phyloP scores from a whole-genome alignment of 2,888 invertebrate species.

The Deroplatys truncata region DNA sequence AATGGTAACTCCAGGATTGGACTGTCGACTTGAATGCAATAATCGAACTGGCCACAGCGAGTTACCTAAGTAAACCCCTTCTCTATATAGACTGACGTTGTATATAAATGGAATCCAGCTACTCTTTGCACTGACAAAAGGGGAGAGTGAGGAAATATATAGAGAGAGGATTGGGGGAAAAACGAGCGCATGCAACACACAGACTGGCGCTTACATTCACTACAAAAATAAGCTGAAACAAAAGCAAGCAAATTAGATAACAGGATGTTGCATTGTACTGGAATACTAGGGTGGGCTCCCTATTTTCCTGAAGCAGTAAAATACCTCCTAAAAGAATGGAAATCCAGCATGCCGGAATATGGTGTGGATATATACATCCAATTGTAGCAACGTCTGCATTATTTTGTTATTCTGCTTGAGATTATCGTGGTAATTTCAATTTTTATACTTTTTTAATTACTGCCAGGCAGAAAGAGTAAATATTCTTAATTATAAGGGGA shows the following conservation, averaged over 20 bases:
- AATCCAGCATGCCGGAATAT: neutral
- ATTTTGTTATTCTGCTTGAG: too few relatives aligned
- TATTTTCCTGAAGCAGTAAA: neutral
- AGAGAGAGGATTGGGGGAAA: neutral
- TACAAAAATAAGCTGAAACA: neutral
- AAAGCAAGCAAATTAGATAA: neutral
- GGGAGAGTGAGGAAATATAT: neutral
- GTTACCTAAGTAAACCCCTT: neutral
- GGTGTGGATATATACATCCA: too few relatives aligned
- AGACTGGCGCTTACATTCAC: neutral
- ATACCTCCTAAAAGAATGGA: neutral
- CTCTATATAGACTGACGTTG: neutral
- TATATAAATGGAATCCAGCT: neutral
- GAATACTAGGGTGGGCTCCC: neutral
- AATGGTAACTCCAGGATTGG: neutral
- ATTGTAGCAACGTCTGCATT: too few relatives aligned
- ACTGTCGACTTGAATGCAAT: neutral
- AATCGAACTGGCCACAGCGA: neutral
- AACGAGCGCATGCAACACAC: neutral
- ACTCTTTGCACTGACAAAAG: neutral
- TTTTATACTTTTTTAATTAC: too few relatives aligned
- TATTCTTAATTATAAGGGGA: too few relatives aligned
- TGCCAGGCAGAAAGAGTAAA: too few relatives aligned
- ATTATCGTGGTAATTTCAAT: too few relatives aligned
- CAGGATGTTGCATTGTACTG: neutral